Evolutionary conservation across 2,113 vertebrate genomes (phyloP).

Genomic region (Chaetorhynchus papuensis): DNA sequence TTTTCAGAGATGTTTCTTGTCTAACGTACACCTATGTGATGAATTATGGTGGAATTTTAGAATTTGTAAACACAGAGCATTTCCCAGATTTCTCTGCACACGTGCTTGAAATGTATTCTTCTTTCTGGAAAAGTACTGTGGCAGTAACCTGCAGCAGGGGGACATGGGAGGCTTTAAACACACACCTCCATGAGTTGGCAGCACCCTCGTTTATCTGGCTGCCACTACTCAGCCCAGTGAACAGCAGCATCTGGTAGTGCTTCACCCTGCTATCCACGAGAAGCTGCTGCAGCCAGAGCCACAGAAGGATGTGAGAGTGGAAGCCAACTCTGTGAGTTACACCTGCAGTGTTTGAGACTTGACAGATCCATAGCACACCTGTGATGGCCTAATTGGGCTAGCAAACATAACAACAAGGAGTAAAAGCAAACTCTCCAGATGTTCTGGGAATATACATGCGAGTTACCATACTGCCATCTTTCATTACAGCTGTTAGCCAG

Average conservation of each 20-base stretch:
- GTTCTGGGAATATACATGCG: not conserved
- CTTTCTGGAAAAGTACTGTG: not conserved
- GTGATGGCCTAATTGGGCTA: not conserved
- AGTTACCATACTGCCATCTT: not conserved
- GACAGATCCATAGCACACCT: not conserved
- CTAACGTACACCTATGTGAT: not conserved
- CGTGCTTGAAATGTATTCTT: not conserved
- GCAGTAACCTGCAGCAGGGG: not conserved
- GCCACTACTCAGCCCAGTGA: not conserved
- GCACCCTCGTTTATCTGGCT: not conserved
- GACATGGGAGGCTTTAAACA: not conserved
- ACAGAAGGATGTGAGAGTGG: not conserved
- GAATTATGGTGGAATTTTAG: not conserved
- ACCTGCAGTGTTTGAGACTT: not conserved
- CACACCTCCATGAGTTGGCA: not conserved
- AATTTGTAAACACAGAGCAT: not conserved
- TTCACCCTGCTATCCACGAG: not conserved
- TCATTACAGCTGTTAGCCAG: not conserved
- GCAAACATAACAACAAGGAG: not conserved
- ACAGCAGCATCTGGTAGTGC: not conserved
- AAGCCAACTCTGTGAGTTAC: not conserved
- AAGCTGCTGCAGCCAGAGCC: not conserved
- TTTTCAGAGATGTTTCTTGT: not conserved
- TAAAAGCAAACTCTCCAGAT: not conserved
- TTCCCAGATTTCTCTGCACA: not conserved